Conservation (phyloP, 92 coral and sea anemone genomes). For the Scolanthus callimorphus region DNA sequence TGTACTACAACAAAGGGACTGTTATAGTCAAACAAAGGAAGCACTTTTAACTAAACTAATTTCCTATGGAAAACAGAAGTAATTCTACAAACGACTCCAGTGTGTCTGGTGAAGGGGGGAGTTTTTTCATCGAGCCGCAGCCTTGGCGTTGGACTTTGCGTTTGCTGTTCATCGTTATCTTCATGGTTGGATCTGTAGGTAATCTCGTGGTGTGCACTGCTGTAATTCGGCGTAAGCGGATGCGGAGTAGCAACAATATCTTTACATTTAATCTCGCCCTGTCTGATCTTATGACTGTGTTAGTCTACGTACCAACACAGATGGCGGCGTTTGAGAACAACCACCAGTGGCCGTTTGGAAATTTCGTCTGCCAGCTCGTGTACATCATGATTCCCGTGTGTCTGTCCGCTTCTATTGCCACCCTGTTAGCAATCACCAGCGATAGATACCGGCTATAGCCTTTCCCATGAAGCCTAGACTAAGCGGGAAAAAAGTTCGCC, state of each 20-base stretch:
- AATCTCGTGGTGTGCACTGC: slow-evolving; percentile 86
- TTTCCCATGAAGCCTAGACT: slow-evolving; percentile 85
- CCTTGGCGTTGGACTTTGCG: slow-evolving; percentile 83
- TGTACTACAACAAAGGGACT: too few relatives aligned
- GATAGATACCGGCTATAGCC: slow-evolving; percentile 93
- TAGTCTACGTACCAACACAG: slow-evolving; percentile 87
- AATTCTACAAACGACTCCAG: slow-evolving; percentile 6
- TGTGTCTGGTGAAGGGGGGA: slow-evolving; percentile 12
- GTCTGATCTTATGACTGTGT: slow-evolving; percentile 79
- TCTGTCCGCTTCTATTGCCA: slow-evolving; percentile 76
- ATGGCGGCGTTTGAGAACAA: slow-evolving; percentile 96
- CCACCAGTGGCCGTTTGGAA: slow-evolving; percentile 92
- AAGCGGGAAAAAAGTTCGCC: slow-evolving; percentile 51
- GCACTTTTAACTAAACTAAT: too few relatives aligned
- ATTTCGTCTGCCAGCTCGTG: slow-evolving; percentile 74
- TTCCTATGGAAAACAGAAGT: neutral
- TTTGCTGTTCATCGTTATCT: slow-evolving; percentile 68
- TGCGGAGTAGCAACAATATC: slow-evolving; percentile 87
- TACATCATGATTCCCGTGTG: slow-evolving; percentile 77
- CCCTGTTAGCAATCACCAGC: slow-evolving; percentile 84
- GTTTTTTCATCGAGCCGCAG: slow-evolving; percentile 61
- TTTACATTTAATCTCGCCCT: slow-evolving; percentile 91
- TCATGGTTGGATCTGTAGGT: slow-evolving; percentile 76
- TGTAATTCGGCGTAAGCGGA: slow-evolving; percentile 77
- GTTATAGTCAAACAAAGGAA: too few relatives aligned